Percentiles rank a stretch among this genome's conserved stretches.
phyloP scores from a whole-genome alignment of 2,888 invertebrate species.

The Apamea monoglypha region DNA sequence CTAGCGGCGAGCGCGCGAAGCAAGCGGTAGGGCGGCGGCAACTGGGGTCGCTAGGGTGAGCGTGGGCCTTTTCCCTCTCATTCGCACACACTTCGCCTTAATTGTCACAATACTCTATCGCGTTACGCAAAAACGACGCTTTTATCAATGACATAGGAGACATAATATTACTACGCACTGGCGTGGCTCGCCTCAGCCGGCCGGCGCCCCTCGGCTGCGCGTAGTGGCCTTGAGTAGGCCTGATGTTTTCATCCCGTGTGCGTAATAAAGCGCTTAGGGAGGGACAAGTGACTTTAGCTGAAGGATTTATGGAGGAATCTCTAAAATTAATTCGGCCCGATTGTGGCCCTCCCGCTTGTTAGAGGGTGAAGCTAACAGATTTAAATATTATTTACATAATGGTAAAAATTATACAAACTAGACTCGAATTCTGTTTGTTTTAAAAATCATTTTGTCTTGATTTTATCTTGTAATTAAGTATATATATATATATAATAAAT shows the following conservation, averaged over 20 bases:
- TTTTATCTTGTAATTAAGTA: not conserved
- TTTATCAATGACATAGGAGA: constrained; percentile 88
- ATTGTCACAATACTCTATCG: constrained; percentile 76
- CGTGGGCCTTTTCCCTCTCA: constrained; percentile 74
- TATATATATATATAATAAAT: too few species aligned
- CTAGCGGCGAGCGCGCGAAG: constrained; percentile 84
- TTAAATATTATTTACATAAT: constrained; percentile 75
- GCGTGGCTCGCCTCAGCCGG: constrained; percentile 53
- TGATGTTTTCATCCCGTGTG: constrained; percentile 89
- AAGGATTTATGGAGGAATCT: constrained; percentile 88
- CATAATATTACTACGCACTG: constrained; percentile 79
- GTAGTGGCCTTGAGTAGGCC: constrained; percentile 87
- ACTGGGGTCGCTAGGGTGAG: constrained; percentile 76
- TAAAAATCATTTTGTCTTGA: not conserved
- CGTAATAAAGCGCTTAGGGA: constrained; percentile 89
- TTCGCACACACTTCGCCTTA: constrained; percentile 81
- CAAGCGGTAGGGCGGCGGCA: constrained; percentile 78
- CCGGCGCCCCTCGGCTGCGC: constrained; percentile 74
- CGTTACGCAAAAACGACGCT: constrained; percentile 87
- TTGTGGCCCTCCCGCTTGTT: constrained; percentile 76
- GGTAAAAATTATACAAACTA: constrained; percentile 44
- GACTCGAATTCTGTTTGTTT: constrained; percentile 3
- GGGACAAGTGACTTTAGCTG: constrained; percentile 87
- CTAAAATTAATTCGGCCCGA: constrained; percentile 86
- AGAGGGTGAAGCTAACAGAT: constrained; percentile 69